These are phyloP conservation scores for Indicator maculatus DNA, from an alignment of 2,113 vertebrate genomes.

Conservation along the genomic window DNA sequence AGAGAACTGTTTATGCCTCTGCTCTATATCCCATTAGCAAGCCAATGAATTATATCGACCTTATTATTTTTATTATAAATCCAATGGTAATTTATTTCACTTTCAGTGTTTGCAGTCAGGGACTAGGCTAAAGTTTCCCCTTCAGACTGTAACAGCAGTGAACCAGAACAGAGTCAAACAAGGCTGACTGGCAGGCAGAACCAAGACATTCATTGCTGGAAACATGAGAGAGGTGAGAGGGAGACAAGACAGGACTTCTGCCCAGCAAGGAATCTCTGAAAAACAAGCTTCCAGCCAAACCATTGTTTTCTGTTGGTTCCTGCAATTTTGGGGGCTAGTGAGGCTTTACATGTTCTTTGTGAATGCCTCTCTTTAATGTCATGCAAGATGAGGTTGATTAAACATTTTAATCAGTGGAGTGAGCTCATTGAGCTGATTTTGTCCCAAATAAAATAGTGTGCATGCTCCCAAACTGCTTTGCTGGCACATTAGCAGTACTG, in stretches of 20 bases:
- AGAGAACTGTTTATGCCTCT: no score
- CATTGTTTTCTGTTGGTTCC: not conserved
- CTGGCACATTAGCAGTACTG: not conserved
- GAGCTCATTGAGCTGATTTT: not conserved
- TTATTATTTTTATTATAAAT: no score
- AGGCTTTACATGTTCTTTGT: accelerated
- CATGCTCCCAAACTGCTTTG: not conserved
- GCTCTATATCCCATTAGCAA: no score
- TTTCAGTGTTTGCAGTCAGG: no score
- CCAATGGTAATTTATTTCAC: no score
- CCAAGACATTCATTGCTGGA: not conserved
- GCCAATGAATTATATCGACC: no score
- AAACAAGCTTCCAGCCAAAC: not conserved
- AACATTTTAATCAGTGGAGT: not conserved
- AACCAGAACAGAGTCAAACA: not conserved
- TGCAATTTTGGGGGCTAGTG: not conserved
- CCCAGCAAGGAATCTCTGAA: not conserved
- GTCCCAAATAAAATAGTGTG: not conserved
- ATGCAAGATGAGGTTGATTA: not conserved
- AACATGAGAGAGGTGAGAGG: not conserved
- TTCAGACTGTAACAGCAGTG: no score
- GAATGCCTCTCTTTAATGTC: not conserved
- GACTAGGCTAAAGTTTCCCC: no score
- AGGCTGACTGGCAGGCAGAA: not conserved
- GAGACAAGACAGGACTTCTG: not conserved